A percentile compares a stretch with the other conserved stretches of the same genome.
Evolutionary conservation across 2,113 vertebrate genomes (phyloP).

Genomic region (Cheilinus undulatus): DNA sequence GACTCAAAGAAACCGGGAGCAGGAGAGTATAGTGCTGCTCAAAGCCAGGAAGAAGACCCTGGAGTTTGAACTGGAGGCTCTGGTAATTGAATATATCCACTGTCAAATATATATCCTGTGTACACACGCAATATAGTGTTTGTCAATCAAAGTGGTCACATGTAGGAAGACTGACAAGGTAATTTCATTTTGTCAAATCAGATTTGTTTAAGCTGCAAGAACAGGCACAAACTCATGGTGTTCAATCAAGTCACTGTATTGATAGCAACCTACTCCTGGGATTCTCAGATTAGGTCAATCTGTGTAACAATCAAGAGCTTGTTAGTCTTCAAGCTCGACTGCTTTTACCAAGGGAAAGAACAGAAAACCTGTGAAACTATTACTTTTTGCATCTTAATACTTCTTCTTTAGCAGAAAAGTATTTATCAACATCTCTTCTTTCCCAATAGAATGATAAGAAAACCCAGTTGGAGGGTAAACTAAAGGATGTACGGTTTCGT

Average conservation of each 20-base stretch:
- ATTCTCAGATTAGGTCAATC: too few relatives aligned
- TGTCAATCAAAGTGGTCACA: background rate
- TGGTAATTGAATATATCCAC: constrained; percentile 79
- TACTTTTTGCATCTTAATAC: background rate
- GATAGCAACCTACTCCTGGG: too few relatives aligned
- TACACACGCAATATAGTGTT: background rate
- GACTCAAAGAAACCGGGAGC: constrained; percentile 95
- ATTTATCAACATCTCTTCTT: background rate
- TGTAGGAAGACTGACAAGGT: background rate
- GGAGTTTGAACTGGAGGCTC: constrained; percentile 96
- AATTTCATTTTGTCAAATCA: background rate
- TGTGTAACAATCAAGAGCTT: background rate
- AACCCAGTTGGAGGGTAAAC: constrained; percentile 94
- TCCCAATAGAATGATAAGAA: constrained; percentile 93
- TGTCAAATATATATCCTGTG: background rate
- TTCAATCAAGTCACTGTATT: background rate
- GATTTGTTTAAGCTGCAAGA: too few relatives aligned
- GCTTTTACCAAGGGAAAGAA: background rate
- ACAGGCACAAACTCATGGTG: too few relatives aligned
- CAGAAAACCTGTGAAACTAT: background rate
- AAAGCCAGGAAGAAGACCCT: constrained; percentile 98
- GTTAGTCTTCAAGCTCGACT: background rate
- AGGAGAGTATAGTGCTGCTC: constrained; percentile 95
- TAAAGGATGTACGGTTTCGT: constrained; percentile 95
- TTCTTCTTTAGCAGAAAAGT: background rate